Percentiles rank a stretch among this genome's conserved stretches.
These are phyloP conservation scores for Malacoctenus gilli DNA, from an alignment of 2,797 vertebrate genomes.

Conservation along the genomic window DNA sequence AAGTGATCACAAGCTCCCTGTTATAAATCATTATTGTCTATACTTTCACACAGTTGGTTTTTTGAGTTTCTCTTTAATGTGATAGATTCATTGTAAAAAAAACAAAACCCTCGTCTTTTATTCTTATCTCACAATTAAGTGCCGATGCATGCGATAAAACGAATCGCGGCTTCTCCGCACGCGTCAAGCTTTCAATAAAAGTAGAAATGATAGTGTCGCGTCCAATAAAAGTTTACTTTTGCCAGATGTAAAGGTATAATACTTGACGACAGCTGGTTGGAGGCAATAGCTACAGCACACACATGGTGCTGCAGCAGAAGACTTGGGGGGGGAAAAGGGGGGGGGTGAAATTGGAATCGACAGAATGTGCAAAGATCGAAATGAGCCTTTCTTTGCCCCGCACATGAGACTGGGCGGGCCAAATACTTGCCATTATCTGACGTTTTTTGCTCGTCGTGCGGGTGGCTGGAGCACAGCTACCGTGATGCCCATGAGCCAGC, in stretches of 20 bases:
- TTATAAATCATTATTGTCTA: too few species aligned
- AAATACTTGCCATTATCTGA: constrained; percentile 31
- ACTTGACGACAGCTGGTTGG: neutral
- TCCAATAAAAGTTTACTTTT: neutral
- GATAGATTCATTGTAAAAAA: constrained; percentile 4
- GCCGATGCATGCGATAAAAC: constrained; percentile 1
- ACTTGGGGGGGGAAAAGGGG: too few species aligned
- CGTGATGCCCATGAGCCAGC: constrained; percentile 31
- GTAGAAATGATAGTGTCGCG: constrained; percentile 5
- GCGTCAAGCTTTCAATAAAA: constrained; percentile 3
- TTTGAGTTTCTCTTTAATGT: neutral
- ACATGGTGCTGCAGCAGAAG: constrained; percentile 4
- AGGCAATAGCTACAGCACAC: neutral
- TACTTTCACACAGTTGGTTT: neutral
- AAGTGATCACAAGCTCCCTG: neutral
- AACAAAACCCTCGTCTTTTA: neutral
- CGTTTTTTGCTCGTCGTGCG: constrained; percentile 33
- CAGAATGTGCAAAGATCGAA: constrained; percentile 9
- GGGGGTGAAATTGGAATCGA: constrained; percentile 4
- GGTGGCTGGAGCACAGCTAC: constrained; percentile 12
- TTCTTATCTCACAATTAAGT: neutral
- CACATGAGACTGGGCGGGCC: constrained; percentile 16
- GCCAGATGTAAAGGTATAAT: constrained; percentile 6
- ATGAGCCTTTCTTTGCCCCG: constrained; percentile 28
- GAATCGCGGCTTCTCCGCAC: neutral